These are phyloP conservation scores for Thrips palmi DNA, from an alignment of 1,140 invertebrate genomes.

Conservation along the genomic window DNA sequence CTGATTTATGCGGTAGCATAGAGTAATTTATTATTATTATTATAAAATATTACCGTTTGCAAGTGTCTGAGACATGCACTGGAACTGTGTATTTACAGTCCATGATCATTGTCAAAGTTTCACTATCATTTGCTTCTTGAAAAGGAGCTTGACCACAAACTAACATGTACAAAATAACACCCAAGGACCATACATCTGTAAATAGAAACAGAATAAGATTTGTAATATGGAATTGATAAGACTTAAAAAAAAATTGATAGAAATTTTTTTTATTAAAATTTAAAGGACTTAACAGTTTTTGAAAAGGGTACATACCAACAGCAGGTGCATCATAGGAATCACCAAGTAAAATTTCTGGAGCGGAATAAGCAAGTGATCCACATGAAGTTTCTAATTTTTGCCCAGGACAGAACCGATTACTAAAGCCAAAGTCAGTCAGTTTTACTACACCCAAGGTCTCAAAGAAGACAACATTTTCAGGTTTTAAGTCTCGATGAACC, in stretches of 20 bases:
- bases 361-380: constrained; percentile 97
- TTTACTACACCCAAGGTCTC: constrained; percentile 94
- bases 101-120: constrained; percentile 99
- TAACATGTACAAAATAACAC: constrained; percentile 96
- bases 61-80: constrained; percentile 65
- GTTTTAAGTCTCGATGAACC: constrained; percentile 90
- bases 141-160: constrained; percentile 94
- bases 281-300: no score
- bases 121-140: constrained; percentile 97
- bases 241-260: constrained; percentile 4
- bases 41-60: constrained; percentile 43
- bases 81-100: constrained; percentile 97
- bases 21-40: constrained; percentile 9
- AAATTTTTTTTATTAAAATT: neutral
- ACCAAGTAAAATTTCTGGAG: constrained; percentile 94
- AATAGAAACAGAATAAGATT: constrained; percentile 15
- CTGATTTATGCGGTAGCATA: neutral
- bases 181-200: constrained; percentile 92
- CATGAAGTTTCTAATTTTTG: constrained; percentile 97
- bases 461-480: constrained; percentile 98
- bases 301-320: constrained; percentile 45
- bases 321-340: constrained; percentile 87
- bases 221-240: constrained; percentile 1
- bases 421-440: constrained; percentile 98
- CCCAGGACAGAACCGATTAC: constrained; percentile 89